Evolutionary conservation across 2,797 vertebrate species (phyloP).

Genomic region (Sebastes vulpes): DNA sequence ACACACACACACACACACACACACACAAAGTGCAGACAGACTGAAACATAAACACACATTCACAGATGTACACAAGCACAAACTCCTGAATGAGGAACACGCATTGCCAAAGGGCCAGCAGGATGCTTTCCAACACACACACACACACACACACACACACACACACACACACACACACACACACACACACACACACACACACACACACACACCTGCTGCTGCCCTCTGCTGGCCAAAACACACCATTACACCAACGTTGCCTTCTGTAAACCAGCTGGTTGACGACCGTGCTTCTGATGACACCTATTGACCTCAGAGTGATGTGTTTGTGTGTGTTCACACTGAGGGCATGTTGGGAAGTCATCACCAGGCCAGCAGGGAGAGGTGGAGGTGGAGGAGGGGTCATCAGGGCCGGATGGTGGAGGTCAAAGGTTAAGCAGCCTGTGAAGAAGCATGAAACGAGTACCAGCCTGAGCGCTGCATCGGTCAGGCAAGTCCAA

Average conservation of each 20-base stretch:
- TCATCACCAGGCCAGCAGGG: slow-evolving; percentile 26
- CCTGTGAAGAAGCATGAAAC: slow-evolving; percentile 9
- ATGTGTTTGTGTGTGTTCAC: background rate
- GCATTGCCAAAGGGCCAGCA: slow-evolving; percentile 44
- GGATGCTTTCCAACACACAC: slow-evolving; percentile 41
- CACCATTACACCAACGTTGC: slow-evolving; percentile 8
- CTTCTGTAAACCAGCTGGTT: background rate
- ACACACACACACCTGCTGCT: slow-evolving; percentile 7
- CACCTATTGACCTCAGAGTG: slow-evolving; percentile 51
- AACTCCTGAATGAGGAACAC: slow-evolving; percentile 56
- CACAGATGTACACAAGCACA: slow-evolving; percentile 59
- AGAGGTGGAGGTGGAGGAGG: background rate
- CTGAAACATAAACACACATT: slow-evolving; percentile 65
- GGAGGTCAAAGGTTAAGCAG: slow-evolving; percentile 54
- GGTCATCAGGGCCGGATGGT: slow-evolving; percentile 1
- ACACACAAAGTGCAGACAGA: slow-evolving; percentile 41
- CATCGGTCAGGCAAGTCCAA: background rate
- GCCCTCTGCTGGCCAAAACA: slow-evolving; percentile 60
- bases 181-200: slow-evolving; percentile 1
- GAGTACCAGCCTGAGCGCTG: slow-evolving; percentile 13
- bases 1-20: background rate
- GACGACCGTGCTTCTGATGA: background rate
- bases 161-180: slow-evolving; percentile 4
- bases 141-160: slow-evolving; percentile 7
- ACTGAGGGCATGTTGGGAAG: slow-evolving; percentile 45